Percentiles rank a stretch among this genome's conserved stretches.
Evolutionary conservation across 2,797 vertebrate species (phyloP).

Genomic region (Acropternis orthonyx): DNA sequence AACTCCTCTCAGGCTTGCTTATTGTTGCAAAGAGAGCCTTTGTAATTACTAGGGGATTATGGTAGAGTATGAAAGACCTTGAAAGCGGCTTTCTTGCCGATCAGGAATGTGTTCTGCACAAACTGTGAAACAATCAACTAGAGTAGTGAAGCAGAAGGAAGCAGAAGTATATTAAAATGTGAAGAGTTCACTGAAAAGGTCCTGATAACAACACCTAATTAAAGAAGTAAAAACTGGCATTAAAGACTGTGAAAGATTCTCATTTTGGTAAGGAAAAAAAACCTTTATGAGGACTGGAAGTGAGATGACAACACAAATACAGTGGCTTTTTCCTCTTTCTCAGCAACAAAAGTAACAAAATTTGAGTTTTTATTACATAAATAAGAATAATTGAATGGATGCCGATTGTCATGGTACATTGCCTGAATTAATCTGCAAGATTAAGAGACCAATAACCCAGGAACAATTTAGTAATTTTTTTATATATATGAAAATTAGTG

Average conservation of each 20-base stretch:
- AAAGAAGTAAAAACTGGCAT: constrained; percentile 72
- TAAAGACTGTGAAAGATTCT: constrained; percentile 48
- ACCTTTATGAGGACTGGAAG: constrained; percentile 57
- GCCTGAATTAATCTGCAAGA: constrained; percentile 72
- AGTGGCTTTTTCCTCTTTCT: constrained; percentile 1
- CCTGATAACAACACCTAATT: constrained; percentile 71
- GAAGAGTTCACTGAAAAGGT: constrained; percentile 71
- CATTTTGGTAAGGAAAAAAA: constrained; percentile 33
- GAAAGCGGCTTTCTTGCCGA: constrained; percentile 62
- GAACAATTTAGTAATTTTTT: constrained; percentile 63
- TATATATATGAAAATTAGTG: constrained; percentile 44
- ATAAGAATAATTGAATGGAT: constrained; percentile 75
- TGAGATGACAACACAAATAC: constrained; percentile 40
- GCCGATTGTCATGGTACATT: constrained; percentile 56
- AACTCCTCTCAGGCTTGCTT: constrained; percentile 65
- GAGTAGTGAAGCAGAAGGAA: constrained; percentile 68
- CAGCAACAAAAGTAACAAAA: constrained; percentile 56
- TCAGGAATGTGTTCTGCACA: constrained; percentile 63
- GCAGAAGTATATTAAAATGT: constrained; percentile 68
- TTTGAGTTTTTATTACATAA: constrained; percentile 73
- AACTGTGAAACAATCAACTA: constrained; percentile 55
- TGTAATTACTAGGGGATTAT: constrained; percentile 75
- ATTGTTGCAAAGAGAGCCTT: constrained; percentile 67
- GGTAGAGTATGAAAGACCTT: constrained; percentile 53
- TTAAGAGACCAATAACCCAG: constrained; percentile 69